These are phyloP conservation scores for Drosophila suboccidentalis DNA, from an alignment of 2,888 invertebrate genomes.

Conservation along the genomic window DNA sequence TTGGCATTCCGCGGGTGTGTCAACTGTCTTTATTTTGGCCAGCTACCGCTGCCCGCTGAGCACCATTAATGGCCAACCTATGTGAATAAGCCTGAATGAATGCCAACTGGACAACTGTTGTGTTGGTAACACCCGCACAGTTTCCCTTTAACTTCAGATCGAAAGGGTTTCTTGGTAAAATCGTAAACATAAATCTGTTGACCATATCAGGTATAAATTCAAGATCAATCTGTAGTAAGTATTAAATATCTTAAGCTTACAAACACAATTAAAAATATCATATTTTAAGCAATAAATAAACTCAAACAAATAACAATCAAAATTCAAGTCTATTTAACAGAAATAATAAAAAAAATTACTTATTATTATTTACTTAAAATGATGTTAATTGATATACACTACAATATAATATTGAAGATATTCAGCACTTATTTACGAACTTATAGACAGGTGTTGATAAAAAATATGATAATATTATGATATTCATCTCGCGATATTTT, in stretches of 20 bases:
- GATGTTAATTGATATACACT: no score
- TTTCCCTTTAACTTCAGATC: constrained; percentile 14
- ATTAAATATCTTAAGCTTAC: not conserved
- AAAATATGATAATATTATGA: no score
- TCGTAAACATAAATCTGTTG: not conserved
- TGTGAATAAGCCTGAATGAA: constrained; percentile 31
- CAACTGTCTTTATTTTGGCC: constrained; percentile 59
- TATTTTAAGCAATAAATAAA: no score
- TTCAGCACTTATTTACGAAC: no score
- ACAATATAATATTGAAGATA: no score
- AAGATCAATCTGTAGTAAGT: not conserved
- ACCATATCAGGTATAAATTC: not conserved
- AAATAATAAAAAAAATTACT: no score
- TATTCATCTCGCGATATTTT: no score
- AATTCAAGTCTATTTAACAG: no score
- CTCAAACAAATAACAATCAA: no score
- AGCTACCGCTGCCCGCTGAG: constrained; percentile 50
- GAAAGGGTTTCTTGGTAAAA: constrained; percentile 1
- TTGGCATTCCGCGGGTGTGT: constrained; percentile 63
- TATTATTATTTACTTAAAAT: no score
- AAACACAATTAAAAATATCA: not conserved
- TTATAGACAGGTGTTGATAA: no score
- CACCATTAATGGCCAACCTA: constrained; percentile 55
- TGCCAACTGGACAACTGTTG: constrained; percentile 10
- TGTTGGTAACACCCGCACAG: constrained; percentile 53